Base-by-base conservation (phyloP, 2,888 invertebrate species). In the Trissolcus japonicus region DNA sequence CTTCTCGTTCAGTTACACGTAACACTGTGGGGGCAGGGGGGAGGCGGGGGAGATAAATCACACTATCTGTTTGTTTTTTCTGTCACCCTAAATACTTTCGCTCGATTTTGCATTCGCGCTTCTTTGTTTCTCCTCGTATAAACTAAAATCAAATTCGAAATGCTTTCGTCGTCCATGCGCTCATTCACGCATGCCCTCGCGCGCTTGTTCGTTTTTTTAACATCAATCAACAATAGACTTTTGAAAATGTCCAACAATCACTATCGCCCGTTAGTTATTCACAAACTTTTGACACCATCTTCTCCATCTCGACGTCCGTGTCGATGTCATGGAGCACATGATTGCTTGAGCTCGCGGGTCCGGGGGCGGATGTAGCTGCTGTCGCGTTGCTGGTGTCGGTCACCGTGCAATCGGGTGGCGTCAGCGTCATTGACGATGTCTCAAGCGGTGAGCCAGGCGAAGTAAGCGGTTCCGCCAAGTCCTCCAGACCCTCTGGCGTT, bases 231-330 rank as follows among this genome's bases (percentile, higher is more conserved):
- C 80, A 80, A 86, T 88, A 89, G 86, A 88, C 88, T 89, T 87
- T 88, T 86, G 81, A 86, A 88, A 88, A 89, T 85, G 87, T 88
- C 86, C 89, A 89, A 89, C 89, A 89, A 88, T 86, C 85, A 84
- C 83, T 86, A 86, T 84, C 85, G 85, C 83, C 84, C 85, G 83
- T 86, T 85, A 85, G 87, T 90, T 91, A 92, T 90, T 92, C 91
- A 87, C 91, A 91, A 89, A 92, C 93, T 89, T 94, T 93, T 82
- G 93, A 92, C 81, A 94, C 94, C 91, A 94, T 93, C 90, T 94
- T 94, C 90, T 94, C 94, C 93, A 94, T 94, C 89, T 94, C 94
- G 88, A 93, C 92, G 89, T 94, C 94, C 82, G 92, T 91, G 86
- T 93, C 92, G 82, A 91, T 91, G 83, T 91, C 90, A 79, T 90